These are phyloP conservation scores for Galago senegalensis DNA, from an alignment of 2,797 vertebrate species.

Conservation along the genomic window DNA sequence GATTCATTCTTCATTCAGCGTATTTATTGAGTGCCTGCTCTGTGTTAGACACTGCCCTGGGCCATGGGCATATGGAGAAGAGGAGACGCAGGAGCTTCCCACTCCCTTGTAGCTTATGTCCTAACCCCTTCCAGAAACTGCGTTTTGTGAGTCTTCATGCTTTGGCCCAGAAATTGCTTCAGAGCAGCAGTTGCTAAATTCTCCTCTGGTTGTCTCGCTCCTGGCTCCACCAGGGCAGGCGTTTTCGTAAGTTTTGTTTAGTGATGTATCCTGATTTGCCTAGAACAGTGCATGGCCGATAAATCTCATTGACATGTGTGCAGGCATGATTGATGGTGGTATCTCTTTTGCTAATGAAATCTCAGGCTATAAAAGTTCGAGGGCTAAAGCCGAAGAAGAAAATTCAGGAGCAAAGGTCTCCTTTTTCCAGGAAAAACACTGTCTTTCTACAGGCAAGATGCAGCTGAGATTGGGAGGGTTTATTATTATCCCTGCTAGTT, in stretches of 20 bases:
- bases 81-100: not conserved
- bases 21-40: not conserved
- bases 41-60: not conserved
- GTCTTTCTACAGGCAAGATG: conserved; percentile 15
- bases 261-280: not conserved
- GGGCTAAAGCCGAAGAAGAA: conserved; percentile 23
- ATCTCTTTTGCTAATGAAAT: not conserved
- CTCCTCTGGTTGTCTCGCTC: not conserved
- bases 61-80: accelerated
- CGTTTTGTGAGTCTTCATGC: not conserved
- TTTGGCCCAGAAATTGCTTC: not conserved
- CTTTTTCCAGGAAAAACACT: conserved; percentile 55
- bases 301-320: accelerated
- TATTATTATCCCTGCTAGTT: not conserved
- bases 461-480: not conserved
- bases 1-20: conserved; percentile 19
- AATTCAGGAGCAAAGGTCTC: not conserved
- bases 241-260: not conserved
- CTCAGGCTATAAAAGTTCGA: not conserved
- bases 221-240: too few species aligned
- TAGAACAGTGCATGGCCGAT: not conserved
- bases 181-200: not conserved
- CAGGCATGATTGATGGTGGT: accelerated
- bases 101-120: not conserved
- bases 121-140: not conserved